Conservation (phyloP, 2,888 invertebrate species). For the Salpingus planirostris region DNA sequence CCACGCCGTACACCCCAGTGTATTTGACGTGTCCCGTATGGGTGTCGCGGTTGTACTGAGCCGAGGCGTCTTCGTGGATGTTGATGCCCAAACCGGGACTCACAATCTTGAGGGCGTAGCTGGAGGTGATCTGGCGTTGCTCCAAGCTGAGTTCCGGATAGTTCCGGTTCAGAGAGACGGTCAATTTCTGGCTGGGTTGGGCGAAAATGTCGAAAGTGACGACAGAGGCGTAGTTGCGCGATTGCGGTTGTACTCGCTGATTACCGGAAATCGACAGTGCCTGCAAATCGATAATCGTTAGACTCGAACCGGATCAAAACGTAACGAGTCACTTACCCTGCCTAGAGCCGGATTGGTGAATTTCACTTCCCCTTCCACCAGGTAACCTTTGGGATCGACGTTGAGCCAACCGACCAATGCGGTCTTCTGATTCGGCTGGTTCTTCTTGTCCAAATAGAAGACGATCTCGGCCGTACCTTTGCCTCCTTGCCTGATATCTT, state of each 20-base stretch:
- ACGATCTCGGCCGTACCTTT: conserved; percentile 54
- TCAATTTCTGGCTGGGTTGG: conserved; percentile 49
- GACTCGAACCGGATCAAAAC: background rate
- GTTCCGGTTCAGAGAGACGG: conserved; percentile 31
- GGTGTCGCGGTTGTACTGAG: conserved; percentile 14
- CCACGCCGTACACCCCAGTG: conserved; percentile 20
- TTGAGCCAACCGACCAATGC: conserved; percentile 49
- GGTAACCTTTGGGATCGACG: conserved; percentile 42
- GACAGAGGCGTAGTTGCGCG: background rate
- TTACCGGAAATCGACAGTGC: conserved; percentile 3
- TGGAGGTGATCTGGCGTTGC: conserved; percentile 33
- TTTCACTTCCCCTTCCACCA: conserved; percentile 49
- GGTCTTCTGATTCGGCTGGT: conserved; percentile 60
- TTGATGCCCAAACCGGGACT: conserved; percentile 40
- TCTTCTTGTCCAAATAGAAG: conserved; percentile 63
- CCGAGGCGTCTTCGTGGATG: conserved; percentile 16
- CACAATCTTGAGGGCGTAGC: conserved; percentile 36
- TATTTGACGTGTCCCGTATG: conserved; percentile 13
- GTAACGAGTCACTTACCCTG: background rate
- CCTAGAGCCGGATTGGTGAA: conserved; percentile 59
- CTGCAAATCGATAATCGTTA: conserved; percentile 2
- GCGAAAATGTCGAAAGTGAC: conserved; percentile 50
- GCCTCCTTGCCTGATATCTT: conserved; percentile 39
- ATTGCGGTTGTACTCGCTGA: background rate
- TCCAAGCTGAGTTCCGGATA: conserved; percentile 13